These are phyloP conservation scores for Pontoporia blainvillei DNA, from an alignment of 2,113 vertebrate genomes.

Conservation along the genomic window DNA sequence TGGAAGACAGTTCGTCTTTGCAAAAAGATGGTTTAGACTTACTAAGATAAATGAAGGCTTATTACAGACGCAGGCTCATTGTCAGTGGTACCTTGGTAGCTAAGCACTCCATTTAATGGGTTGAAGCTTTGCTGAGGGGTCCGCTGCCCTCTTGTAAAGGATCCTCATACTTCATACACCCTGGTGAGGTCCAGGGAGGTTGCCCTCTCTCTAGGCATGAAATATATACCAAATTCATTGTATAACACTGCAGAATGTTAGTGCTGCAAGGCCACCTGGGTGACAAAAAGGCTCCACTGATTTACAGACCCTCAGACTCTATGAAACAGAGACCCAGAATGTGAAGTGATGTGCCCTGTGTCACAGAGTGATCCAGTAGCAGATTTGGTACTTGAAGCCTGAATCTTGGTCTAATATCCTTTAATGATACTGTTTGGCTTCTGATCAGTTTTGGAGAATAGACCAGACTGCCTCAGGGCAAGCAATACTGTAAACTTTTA, in stretches of 20 bases:
- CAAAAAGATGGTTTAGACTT: constrained; percentile 23
- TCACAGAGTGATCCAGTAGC: not conserved
- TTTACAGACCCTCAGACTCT: not conserved
- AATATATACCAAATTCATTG: not conserved
- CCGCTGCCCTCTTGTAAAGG: not conserved
- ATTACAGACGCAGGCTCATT: not conserved
- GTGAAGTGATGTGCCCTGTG: not conserved
- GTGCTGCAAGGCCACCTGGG: not conserved
- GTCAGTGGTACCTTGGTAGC: not conserved
- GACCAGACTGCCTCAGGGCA: not conserved
- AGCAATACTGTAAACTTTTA: not conserved
- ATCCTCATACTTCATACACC: not conserved
- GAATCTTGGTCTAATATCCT: not conserved
- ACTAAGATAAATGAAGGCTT: not conserved
- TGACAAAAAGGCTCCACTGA: not conserved
- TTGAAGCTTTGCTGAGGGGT: not conserved
- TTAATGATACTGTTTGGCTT: not conserved
- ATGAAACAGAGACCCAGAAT: not conserved
- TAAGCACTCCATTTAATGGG: not conserved
- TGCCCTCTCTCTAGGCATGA: not conserved
- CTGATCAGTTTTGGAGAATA: not conserved
- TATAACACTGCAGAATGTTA: not conserved
- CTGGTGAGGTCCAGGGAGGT: not conserved
- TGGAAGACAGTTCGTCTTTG: constrained; percentile 49
- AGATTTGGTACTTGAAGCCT: not conserved